Conservation (phyloP, 1,140 invertebrate species). For the Drosophila burlai region DNA sequence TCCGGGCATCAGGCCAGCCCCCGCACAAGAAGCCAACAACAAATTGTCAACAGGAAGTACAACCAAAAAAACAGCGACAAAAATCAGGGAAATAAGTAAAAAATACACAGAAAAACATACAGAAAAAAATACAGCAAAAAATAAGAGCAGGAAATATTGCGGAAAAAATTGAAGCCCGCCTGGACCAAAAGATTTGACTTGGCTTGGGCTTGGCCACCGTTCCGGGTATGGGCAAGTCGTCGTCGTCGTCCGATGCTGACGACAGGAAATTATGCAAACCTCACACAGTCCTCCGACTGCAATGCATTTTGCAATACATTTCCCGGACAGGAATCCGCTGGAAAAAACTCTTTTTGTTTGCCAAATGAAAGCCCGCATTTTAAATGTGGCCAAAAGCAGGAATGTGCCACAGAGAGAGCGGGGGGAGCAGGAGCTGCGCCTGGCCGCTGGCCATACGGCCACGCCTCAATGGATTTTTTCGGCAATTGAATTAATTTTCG, state of each 20-base stretch:
- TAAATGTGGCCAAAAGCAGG: conserved; percentile 66
- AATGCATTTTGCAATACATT: conserved; percentile 65
- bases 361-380: conserved; percentile 77
- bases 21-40: conserved; percentile 61
- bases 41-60: conserved; percentile 82
- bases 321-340: conserved; percentile 31
- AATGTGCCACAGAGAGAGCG: background rate
- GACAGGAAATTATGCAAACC: conserved; percentile 85
- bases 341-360: conserved; percentile 54
- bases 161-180: conserved; percentile 3
- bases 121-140: background rate
- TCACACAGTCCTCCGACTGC: conserved; percentile 55
- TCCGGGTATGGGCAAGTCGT: conserved; percentile 20
- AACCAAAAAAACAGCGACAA: conserved; percentile 41
- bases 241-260: conserved; percentile 58
- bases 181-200: conserved; percentile 53
- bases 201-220: conserved; percentile 8
- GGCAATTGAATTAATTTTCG: conserved; percentile 85
- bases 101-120: conserved; percentile 11
- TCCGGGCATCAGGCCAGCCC: conserved; percentile 44
- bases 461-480: conserved; percentile 84
- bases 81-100: conserved; percentile 10
- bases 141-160: background rate
- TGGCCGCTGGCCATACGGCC: conserved; percentile 60
- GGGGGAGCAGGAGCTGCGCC: background rate